Percentiles rank a stretch among this genome's conserved stretches.
Evolutionary conservation across 2,888 invertebrate species (phyloP).

Genomic region (Gymnoscelis rufifasciata): DNA sequence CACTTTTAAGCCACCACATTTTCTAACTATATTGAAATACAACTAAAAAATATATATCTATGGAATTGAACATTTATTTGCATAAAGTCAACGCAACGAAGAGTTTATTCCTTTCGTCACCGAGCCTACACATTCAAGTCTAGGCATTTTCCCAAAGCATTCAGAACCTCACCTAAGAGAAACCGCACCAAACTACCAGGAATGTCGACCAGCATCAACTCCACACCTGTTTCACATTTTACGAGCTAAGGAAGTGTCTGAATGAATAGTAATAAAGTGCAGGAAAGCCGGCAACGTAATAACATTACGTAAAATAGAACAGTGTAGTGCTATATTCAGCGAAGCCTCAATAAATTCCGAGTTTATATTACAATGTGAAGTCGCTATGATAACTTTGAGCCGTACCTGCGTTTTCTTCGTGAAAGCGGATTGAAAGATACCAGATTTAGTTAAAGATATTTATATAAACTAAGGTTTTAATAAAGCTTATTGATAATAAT

Average conservation of each 20-base stretch:
- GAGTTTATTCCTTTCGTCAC: no score
- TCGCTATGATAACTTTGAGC: slow-evolving; percentile 6
- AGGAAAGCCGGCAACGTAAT: slow-evolving; percentile 35
- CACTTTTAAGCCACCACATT: no score
- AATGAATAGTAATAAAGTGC: slow-evolving; percentile 46
- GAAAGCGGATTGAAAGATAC: no score
- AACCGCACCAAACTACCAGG: slow-evolving; percentile 9
- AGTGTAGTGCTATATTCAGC: slow-evolving; percentile 35
- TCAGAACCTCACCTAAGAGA: background rate
- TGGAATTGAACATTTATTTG: no score
- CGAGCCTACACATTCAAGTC: no score
- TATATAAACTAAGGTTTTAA: no score
- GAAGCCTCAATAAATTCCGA: slow-evolving; percentile 33
- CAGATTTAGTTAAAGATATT: no score
- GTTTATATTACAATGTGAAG: slow-evolving; percentile 32
- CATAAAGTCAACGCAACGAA: no score
- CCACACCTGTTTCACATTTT: slow-evolving; percentile 40
- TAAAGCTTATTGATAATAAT: no score
- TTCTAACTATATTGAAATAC: no score
- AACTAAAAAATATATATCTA: no score
- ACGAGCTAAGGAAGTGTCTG: slow-evolving; percentile 38
- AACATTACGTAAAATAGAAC: slow-evolving; percentile 40
- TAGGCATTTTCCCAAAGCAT: no score
- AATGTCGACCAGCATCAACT: slow-evolving; percentile 27
- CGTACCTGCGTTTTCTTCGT: background rate